Evolutionary conservation across 1,140 invertebrate species (phyloP).

Genomic region (Charaxes varanes): DNA sequence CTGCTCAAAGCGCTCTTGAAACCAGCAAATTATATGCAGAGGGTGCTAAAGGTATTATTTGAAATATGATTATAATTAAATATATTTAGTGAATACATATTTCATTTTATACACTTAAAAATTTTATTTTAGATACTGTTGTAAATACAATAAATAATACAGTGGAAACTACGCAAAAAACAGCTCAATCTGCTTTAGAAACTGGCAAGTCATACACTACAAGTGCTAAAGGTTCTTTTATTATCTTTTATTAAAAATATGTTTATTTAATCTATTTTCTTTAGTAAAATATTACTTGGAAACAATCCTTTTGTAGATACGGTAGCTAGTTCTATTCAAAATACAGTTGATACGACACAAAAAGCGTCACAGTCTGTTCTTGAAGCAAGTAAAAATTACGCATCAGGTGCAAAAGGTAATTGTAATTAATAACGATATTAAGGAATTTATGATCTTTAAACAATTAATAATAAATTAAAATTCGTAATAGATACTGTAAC

Average conservation of each 20-base stretch:
- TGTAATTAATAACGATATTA: constrained; percentile 1
- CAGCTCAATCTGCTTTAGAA: constrained; percentile 3
- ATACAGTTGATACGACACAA: constrained; percentile 38
- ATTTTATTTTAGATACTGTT: constrained; percentile 10
- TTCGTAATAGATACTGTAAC: constrained; percentile 14
- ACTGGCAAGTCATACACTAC: constrained; percentile 4
- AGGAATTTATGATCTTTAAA: constrained; percentile 1
- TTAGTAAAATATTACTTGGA: neutral
- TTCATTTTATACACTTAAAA: neutral
- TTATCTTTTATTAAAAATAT: neutral
- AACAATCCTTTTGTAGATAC: constrained; percentile 30
- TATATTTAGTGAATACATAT: neutral
- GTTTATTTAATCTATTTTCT: neutral
- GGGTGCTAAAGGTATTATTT: constrained; percentile 34
- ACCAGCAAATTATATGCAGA: constrained; percentile 29
- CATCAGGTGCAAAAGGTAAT: constrained; percentile 15
- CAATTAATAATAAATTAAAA: constrained; percentile 15
- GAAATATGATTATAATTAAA: neutral
- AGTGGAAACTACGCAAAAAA: constrained; percentile 36
- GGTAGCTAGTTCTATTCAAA: constrained; percentile 23
- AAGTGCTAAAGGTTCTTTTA: constrained; percentile 5
- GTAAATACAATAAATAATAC: constrained; percentile 25
- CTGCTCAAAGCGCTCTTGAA: constrained; percentile 29
- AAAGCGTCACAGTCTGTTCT: constrained; percentile 35
- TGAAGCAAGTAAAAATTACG: constrained; percentile 26